These are phyloP conservation scores for Tachuris rubrigastra DNA, from an alignment of 2,113 vertebrate genomes.

Conservation along the genomic window DNA sequence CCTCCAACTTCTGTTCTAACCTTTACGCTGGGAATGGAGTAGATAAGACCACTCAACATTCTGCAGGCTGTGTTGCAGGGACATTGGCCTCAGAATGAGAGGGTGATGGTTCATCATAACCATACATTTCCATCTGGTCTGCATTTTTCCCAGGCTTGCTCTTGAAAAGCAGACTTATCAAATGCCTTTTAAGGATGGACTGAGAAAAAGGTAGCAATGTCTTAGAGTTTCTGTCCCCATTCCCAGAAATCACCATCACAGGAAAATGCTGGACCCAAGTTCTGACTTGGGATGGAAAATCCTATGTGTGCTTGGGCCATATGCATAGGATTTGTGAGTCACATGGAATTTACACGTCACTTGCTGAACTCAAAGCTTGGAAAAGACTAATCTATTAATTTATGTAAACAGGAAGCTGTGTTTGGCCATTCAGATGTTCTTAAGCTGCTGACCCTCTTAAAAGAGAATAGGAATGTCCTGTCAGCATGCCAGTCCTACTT, in stretches of 20 bases:
- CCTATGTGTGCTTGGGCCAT: not conserved
- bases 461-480: not conserved
- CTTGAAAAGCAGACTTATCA: not conserved
- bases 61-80: not conserved
- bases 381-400: constrained; percentile 31
- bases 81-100: not conserved
- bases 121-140: not conserved
- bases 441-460: not conserved
- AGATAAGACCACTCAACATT: not conserved
- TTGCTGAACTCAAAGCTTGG: constrained; percentile 32
- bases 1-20: not conserved
- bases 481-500: not conserved
- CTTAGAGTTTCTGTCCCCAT: not conserved
- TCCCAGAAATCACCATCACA: not conserved
- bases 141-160: constrained; percentile 2
- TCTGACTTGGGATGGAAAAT: not conserved
- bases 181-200: not conserved
- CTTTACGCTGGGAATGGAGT: rapidly evolving
- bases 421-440: constrained; percentile 4
- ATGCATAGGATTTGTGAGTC: constrained; percentile 43
- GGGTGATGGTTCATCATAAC: not conserved
- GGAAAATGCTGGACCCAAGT: not conserved
- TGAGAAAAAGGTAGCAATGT: not conserved
- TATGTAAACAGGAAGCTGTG: constrained; percentile 44
- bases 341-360: constrained; percentile 21